Evolutionary conservation across 1,140 invertebrate genomes (phyloP), one percentile per base, ranked within the genome.

Genomic region (Drosophila pseudoobscura): DNA sequence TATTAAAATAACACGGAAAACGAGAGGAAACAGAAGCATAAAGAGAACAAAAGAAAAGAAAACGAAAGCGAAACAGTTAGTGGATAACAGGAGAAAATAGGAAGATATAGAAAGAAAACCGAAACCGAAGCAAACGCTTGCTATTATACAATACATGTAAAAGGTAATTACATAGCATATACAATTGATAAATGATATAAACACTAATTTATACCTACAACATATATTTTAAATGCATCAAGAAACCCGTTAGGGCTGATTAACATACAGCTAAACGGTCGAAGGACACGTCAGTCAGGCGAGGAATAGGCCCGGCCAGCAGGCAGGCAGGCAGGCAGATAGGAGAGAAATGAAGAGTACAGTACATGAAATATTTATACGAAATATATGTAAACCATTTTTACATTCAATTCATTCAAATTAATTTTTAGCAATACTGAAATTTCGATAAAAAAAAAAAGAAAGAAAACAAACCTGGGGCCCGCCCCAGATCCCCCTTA

Each of bases 331-430:
- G 44, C 53, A 29, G 51, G 20, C 35, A 60, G 11, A 55, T 61
- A 52, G 47, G 56, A 58, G 31, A 57, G 45, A 57, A 35, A 17
- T 26, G 65, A 68, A 31, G 49, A 64, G 47, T 54, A 49, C 63
- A 66, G 52, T 66, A 70, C 26, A 70, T 68, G 65, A 63, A 50
- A 59, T 59, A 71, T 59, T 44, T 49, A 75, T 71, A 69, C 52
- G 59, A 59, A 56, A 64, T 59, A 83, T 80, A 80, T 85, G 82
- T 85, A 78, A 80, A 88, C 83, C 78, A 88, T 82, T 87, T 78
- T 87, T 87, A 87, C 82, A 87, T 87, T 87, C 69, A 82, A 85
- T 85, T 88, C 83, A 85, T 88, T 85, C 83, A 88, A 87, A 82
- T 75, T 88, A 87, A 87, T 88, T 87, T 87, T 71, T 87, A 87